Evolutionary conservation across 1,140 invertebrate species (phyloP), one percentile per base, ranked within the genome.

Genomic region (Sweltsa coloradensis): DNA sequence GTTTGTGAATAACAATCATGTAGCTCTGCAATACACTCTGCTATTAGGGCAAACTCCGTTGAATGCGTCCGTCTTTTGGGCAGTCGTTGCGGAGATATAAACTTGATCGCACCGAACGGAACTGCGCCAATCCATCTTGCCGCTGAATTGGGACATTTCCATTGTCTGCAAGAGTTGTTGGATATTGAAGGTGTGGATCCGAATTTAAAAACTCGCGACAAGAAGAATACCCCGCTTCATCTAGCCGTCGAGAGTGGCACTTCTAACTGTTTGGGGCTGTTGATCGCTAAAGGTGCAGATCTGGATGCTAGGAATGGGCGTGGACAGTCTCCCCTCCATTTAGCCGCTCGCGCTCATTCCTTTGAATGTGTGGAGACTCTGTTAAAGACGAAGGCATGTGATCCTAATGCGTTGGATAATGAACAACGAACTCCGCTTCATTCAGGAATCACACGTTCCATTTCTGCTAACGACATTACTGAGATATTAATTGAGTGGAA

Each of bases 171-270:
- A 16, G 72, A 81, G 24, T 65, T 89, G 21, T 51, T 88, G n/a
- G 73, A 78, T 48, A 76, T 76, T 3, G 74, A 76, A 19, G 75
- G 72, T 0, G 69, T 75, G 1, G 73, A 79, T 57, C 60, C 76
- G 67, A 89, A 74, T 66, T 72, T 27, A 51, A 75, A 68, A 49
- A 78, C 78, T 3, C 67, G 76, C 5, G 77, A 79, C 47, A 74
- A 78, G 55, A 76, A 79, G 54, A 81, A 81, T 31, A 87, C 83
- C 0, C 76, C 85, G 0, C 58, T 90, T 14, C 87, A 90, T 65
- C 65, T 89, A 50, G 84, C 85, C 0, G 84, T 85, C 2, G 82
- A 85, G 51, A 81, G 82, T 40, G 83, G 83, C 24, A 83, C 82
- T 53, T 70, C 70, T 6, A 79, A 84, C 23, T 85, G 84, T 52